A percentile compares a stretch with the other conserved stretches of the same genome.
Evolutionary conservation across 2,888 invertebrate species (phyloP).

Genomic region (Idaea straminata): DNA sequence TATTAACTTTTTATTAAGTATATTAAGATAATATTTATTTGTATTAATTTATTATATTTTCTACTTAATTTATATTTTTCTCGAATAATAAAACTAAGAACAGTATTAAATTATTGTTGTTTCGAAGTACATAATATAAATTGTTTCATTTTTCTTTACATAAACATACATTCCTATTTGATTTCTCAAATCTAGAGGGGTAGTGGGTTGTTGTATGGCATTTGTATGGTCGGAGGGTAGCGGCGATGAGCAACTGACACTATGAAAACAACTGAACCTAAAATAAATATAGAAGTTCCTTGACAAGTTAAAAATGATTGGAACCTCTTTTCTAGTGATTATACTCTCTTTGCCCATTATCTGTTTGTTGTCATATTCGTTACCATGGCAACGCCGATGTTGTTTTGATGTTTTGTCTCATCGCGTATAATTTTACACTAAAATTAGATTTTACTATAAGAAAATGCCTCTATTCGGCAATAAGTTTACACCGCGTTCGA

Average conservation of each 20-base stretch:
- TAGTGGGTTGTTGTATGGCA: too few species aligned
- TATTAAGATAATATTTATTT: slow-evolving; percentile 16
- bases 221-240: too few species aligned
- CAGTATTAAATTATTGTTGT: slow-evolving; percentile 51
- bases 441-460: not conserved
- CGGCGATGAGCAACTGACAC: too few species aligned
- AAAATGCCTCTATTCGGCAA: slow-evolving; percentile 83
- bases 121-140: not conserved
- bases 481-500: slow-evolving; percentile 85
- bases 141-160: not conserved
- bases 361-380: slow-evolving; percentile 24
- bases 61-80: slow-evolving; percentile 32
- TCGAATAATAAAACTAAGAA: slow-evolving; percentile 40
- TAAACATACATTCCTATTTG: too few species aligned
- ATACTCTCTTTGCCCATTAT: not conserved
- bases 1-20: too few species aligned
- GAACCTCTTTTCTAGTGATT: not conserved
- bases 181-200: too few species aligned
- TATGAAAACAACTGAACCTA: too few species aligned
- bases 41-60: slow-evolving; percentile 30
- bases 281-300: not conserved
- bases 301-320: not conserved
- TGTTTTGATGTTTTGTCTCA: slow-evolving; percentile 33
- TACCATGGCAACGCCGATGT: slow-evolving; percentile 44
- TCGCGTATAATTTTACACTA: not conserved